A percentile compares a stretch with the other conserved stretches of the same genome.
These are phyloP conservation scores for Holacanthella duospinosa DNA, from an alignment of 2,888 invertebrate species.

Conservation along the genomic window DNA sequence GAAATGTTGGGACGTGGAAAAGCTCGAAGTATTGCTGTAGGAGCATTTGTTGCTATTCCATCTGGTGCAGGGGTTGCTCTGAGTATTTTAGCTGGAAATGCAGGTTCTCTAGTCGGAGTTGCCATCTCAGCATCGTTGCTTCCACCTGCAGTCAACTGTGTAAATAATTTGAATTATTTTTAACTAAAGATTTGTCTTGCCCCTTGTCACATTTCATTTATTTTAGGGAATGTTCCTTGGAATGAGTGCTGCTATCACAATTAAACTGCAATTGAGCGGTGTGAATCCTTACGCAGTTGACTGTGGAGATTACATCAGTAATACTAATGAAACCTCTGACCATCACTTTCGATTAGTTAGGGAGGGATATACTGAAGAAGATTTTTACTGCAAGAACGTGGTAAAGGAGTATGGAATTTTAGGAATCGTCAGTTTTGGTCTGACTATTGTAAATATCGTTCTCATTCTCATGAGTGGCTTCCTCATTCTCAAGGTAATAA, in stretches of 20 bases:
- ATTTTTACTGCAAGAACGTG: slow-evolving; percentile 61
- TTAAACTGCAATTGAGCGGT: slow-evolving; percentile 44
- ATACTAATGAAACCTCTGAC: neutral
- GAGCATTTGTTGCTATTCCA: slow-evolving; percentile 52
- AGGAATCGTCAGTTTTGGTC: slow-evolving; percentile 65
- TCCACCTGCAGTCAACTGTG: slow-evolving; percentile 64
- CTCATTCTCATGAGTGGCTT: slow-evolving; percentile 73
- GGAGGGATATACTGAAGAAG: slow-evolving; percentile 38
- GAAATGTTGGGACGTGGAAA: slow-evolving; percentile 54
- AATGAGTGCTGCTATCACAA: slow-evolving; percentile 58
- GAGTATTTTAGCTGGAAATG: slow-evolving; percentile 65
- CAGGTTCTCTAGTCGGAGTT: slow-evolving; percentile 66
- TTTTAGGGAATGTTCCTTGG: slow-evolving; percentile 69
- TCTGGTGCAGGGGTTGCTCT: slow-evolving; percentile 68
- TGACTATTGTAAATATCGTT: slow-evolving; percentile 69
- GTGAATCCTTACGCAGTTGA: neutral
- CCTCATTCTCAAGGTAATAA: slow-evolving; percentile 57
- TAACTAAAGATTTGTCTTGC: neutral
- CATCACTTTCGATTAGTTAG: neutral
- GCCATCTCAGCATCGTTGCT: slow-evolving; percentile 70
- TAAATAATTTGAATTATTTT: neutral
- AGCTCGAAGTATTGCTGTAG: slow-evolving; percentile 18
- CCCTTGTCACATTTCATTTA: slow-evolving; percentile 24
- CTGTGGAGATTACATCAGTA: neutral
- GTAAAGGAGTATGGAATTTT: slow-evolving; percentile 66